phyloP scores from a whole-genome alignment of 2,797 vertebrate genomes.

The Pampus argenteus region DNA sequence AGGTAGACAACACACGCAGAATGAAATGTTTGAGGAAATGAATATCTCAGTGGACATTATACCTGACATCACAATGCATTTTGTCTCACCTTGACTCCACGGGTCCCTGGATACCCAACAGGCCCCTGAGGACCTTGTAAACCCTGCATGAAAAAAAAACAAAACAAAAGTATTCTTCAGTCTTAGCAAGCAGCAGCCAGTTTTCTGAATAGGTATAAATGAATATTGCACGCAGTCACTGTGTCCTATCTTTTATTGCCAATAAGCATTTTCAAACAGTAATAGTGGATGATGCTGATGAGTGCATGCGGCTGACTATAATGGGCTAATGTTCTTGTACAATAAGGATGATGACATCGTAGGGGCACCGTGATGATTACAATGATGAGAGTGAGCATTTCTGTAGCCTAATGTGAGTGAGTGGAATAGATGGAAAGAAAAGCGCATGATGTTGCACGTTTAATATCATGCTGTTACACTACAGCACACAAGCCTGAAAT shows the following conservation, averaged over 20 bases:
- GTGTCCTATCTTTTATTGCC: conserved; percentile 23
- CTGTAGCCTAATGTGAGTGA: conserved; percentile 34
- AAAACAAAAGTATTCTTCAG: conserved; percentile 7
- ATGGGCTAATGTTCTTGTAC: conserved; percentile 37
- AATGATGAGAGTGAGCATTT: conserved; percentile 41
- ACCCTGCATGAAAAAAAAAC: conserved; percentile 80
- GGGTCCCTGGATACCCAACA: conserved; percentile 91
- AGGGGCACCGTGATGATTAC: conserved; percentile 32
- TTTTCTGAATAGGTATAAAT: conserved; percentile 21
- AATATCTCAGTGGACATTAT: conserved; percentile 37
- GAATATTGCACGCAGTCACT: conserved; percentile 11
- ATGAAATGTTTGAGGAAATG: conserved; percentile 36
- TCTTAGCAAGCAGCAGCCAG: conserved; percentile 11
- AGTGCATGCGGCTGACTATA: conserved; percentile 34
- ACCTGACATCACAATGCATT: conserved; percentile 35
- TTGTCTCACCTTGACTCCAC: conserved; percentile 92
- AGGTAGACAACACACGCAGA: conserved; percentile 25
- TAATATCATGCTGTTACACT: conserved; percentile 25
- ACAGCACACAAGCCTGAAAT: conserved; percentile 22
- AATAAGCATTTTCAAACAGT: conserved; percentile 4
- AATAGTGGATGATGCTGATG: conserved; percentile 37
- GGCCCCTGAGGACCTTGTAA: conserved; percentile 87
- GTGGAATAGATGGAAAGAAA: conserved; percentile 29
- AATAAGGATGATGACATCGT: conserved; percentile 47
- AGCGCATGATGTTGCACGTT: conserved; percentile 17